These are phyloP conservation scores for Brenthis ino DNA, from an alignment of 2,888 invertebrate genomes.

Conservation along the genomic window DNA sequence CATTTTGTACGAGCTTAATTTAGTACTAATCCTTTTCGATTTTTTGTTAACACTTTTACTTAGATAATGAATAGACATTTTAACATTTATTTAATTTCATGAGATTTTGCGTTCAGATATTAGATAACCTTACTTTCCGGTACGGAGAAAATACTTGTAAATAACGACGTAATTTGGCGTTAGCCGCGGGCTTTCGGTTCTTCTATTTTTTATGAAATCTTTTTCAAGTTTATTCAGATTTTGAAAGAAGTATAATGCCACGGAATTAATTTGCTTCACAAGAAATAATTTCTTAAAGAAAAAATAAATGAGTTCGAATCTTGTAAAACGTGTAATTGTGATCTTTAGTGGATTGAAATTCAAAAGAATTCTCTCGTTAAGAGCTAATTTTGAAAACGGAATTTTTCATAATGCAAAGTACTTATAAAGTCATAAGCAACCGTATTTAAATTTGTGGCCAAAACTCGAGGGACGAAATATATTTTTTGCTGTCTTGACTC, in stretches of 20 bases:
- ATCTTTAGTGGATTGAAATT: conserved; percentile 69
- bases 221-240: conserved; percentile 76
- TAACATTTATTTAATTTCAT: conserved; percentile 35
- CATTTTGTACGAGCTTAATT: not conserved
- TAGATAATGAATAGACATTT: conserved; percentile 18
- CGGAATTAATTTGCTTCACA: conserved; percentile 76
- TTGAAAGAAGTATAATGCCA: conserved; percentile 76
- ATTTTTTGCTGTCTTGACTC: conserved; percentile 14
- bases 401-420: conserved; percentile 41
- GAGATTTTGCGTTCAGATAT: conserved; percentile 33
- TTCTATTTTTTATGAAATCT: conserved; percentile 74
- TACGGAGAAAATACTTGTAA: conserved; percentile 65
- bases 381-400: conserved; percentile 53
- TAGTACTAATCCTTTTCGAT: not conserved
- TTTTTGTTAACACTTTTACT: not conserved
- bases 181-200: conserved; percentile 69
- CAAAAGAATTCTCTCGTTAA: conserved; percentile 54
- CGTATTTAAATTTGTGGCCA: conserved; percentile 28
- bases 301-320: conserved; percentile 75
- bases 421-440: conserved; percentile 29
- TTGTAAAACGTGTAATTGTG: conserved; percentile 71
- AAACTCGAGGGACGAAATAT: conserved; percentile 19
- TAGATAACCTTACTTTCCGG: conserved; percentile 35
- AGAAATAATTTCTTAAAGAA: conserved; percentile 67
- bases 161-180: conserved; percentile 77